Evolutionary conservation across 2,113 vertebrate genomes (phyloP).

Genomic region (Apeltes quadracus): DNA sequence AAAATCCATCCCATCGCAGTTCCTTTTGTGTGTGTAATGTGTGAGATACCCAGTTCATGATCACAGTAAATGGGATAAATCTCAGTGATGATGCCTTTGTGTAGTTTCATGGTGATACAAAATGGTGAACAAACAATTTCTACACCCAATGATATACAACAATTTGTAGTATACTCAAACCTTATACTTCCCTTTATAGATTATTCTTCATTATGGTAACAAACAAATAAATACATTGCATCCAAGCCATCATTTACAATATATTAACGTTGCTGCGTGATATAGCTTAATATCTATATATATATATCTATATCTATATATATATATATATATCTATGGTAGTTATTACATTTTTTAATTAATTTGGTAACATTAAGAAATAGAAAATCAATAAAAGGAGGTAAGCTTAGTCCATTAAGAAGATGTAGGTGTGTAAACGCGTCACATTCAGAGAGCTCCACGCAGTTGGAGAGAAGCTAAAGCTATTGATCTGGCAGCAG

Average conservation of each 20-base stretch:
- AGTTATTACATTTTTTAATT: slow-evolving; percentile 75
- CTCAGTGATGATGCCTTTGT: slow-evolving; percentile 60
- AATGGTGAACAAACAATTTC: slow-evolving; percentile 59
- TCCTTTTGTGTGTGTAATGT: slow-evolving; percentile 35
- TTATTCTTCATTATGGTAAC: slow-evolving; percentile 79
- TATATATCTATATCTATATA: slow-evolving; percentile 54
- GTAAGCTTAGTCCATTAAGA: slow-evolving; percentile 77
- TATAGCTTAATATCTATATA: slow-evolving; percentile 73
- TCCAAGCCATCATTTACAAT: slow-evolving; percentile 85
- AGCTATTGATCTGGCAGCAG: slow-evolving; percentile 72
- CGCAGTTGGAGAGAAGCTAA: slow-evolving; percentile 70
- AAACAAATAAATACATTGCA: slow-evolving; percentile 86
- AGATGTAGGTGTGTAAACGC: slow-evolving; percentile 78
- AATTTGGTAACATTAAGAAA: slow-evolving; percentile 77
- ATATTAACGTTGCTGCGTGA: slow-evolving; percentile 84
- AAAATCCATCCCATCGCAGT: slow-evolving; percentile 43
- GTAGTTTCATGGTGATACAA: slow-evolving; percentile 68
- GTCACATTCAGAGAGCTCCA: slow-evolving; percentile 79
- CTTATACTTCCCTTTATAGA: slow-evolving; percentile 74
- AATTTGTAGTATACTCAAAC: slow-evolving; percentile 67
- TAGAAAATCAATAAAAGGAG: slow-evolving; percentile 64
- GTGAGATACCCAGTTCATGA: slow-evolving; percentile 54
- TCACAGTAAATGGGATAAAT: slow-evolving; percentile 65
- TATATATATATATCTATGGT: slow-evolving; percentile 66
- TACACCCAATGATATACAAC: slow-evolving; percentile 62